Evolutionary conservation across 2,113 vertebrate genomes (phyloP).

Genomic region (Rhagologus leucostigma): DNA sequence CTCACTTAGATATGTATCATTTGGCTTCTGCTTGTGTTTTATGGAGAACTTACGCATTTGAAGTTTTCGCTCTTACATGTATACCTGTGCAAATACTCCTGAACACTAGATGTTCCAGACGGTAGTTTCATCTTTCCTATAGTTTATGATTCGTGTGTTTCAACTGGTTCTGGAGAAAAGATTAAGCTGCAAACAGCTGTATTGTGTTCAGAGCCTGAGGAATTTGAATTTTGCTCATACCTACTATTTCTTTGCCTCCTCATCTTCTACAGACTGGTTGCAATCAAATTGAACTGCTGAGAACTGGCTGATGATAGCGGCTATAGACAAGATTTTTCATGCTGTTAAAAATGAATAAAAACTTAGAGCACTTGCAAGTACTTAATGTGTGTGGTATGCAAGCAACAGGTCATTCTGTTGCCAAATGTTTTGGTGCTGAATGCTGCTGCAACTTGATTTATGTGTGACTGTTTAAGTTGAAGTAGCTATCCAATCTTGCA

Average conservation of each 20-base stretch:
- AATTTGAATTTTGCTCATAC: neutral
- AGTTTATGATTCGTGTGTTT: neutral
- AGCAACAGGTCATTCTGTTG: neutral
- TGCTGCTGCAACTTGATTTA: constrained; percentile 15
- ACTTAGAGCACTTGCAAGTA: neutral
- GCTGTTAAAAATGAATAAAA: neutral
- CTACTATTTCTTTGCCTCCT: neutral
- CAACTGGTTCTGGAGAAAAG: neutral
- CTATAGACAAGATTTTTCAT: neutral
- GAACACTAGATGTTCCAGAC: neutral
- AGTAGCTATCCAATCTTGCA: neutral
- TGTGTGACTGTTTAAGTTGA: neutral
- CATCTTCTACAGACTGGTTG: neutral
- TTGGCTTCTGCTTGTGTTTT: neutral
- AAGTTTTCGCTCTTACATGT: neutral
- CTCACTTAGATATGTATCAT: neutral
- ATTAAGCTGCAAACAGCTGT: neutral
- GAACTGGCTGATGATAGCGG: neutral
- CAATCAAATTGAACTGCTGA: neutral
- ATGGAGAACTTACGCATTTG: neutral
- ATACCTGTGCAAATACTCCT: neutral
- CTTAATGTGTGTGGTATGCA: neutral
- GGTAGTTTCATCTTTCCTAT: neutral
- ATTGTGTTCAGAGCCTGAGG: neutral
- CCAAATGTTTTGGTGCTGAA: neutral